Percentiles rank a stretch among this genome's conserved stretches.
Conservation (phyloP, 2,888 invertebrate species). For the Torymus auratus region DNA sequence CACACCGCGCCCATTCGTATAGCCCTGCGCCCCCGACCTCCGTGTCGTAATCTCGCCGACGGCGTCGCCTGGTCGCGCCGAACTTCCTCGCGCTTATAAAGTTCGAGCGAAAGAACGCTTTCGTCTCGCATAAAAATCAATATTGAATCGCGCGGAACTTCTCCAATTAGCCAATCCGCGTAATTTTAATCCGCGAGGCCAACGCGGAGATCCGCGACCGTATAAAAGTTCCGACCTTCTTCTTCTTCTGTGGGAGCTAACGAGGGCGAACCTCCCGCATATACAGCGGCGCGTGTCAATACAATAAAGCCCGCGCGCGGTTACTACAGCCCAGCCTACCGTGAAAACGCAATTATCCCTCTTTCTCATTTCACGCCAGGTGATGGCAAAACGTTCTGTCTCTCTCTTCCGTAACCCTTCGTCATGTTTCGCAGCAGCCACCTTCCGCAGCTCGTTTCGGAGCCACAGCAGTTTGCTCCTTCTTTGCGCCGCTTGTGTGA, state of each 20-base stretch:
- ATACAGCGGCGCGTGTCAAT: conserved; percentile 30
- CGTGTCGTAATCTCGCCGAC: no score
- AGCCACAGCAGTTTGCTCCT: neutral
- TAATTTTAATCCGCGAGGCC: conserved; percentile 39
- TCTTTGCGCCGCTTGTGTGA: neutral
- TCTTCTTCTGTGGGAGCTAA: conserved; percentile 9
- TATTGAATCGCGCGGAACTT: conserved; percentile 30
- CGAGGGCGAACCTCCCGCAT: neutral
- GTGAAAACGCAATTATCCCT: conserved; percentile 51
- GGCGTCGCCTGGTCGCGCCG: neutral
- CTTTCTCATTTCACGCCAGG: neutral
- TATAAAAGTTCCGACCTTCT: neutral
- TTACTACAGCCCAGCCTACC: conserved; percentile 3
- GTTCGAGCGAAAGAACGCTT: neutral
- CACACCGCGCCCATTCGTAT: no score
- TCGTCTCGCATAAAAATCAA: conserved; percentile 36
- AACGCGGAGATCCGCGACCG: neutral
- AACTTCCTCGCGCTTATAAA: neutral
- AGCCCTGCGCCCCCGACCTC: no score
- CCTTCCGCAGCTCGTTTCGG: neutral
- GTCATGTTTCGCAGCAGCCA: neutral
- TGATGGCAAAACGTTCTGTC: conserved; percentile 21
- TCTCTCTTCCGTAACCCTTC: neutral
- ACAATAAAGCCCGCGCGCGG: conserved; percentile 12
- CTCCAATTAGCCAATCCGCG: conserved; percentile 19